Evolutionary conservation across 2,888 invertebrate genomes (phyloP).

Genomic region (Acanthoscelides obtectus): DNA sequence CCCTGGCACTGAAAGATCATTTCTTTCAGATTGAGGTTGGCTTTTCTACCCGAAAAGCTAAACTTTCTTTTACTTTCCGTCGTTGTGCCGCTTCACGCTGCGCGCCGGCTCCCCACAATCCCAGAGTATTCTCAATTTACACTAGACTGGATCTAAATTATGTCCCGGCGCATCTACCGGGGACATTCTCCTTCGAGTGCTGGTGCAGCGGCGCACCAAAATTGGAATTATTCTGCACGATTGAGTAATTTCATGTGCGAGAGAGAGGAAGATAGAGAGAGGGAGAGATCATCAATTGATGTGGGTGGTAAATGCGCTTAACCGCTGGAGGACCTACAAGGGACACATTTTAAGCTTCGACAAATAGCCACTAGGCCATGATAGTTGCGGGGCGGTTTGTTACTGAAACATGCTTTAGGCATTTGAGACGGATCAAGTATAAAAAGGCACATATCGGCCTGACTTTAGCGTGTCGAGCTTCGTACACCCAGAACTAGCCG

Average conservation of each 20-base stretch:
- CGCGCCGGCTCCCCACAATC: slow-evolving; percentile 3
- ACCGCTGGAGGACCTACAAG: no score
- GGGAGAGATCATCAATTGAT: no score
- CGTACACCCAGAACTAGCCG: no score
- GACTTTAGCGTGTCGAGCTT: no score
- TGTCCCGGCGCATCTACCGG: slow-evolving; percentile 12
- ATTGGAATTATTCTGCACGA: not conserved
- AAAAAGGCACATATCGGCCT: no score
- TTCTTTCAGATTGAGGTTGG: not conserved
- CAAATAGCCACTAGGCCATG: no score
- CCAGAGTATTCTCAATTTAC: slow-evolving; percentile 8
- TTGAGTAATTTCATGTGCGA: not conserved
- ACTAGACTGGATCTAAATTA: slow-evolving; percentile 14
- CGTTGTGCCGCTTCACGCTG: not conserved
- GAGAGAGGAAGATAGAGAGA: not conserved
- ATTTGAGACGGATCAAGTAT: no score
- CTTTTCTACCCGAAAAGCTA: not conserved
- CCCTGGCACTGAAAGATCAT: not conserved
- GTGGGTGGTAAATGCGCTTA: no score
- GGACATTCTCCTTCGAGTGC: slow-evolving; percentile 2
- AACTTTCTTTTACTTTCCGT: not conserved
- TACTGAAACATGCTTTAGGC: no score
- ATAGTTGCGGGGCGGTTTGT: no score
- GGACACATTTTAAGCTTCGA: no score
- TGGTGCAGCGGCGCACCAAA: slow-evolving; percentile 2